phyloP scores from a whole-genome alignment of 2,797 vertebrate species.

The Glossophaga mutica region DNA sequence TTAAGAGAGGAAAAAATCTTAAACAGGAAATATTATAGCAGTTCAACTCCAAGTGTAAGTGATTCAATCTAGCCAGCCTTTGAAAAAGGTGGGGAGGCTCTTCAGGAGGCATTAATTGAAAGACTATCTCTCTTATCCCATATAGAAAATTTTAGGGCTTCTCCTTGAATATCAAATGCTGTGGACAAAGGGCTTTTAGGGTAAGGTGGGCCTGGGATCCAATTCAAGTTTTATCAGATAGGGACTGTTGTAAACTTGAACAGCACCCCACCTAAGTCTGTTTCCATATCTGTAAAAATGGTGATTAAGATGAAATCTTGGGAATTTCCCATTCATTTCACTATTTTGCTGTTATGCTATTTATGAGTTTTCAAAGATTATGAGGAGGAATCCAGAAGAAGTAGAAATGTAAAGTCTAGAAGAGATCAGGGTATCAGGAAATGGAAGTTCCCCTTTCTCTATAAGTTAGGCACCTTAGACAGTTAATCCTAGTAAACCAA shows the following conservation, averaged over 20 bases:
- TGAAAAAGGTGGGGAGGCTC: not conserved
- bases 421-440: not conserved
- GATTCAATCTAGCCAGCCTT: not conserved
- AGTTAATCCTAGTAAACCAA: not conserved
- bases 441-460: not conserved
- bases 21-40: slow-evolving; percentile 18
- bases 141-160: not conserved
- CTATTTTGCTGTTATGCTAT: not conserved
- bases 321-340: not conserved
- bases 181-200: not conserved
- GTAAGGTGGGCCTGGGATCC: not conserved
- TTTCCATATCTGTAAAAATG: not conserved
- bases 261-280: not conserved
- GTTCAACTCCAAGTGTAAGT: not conserved
- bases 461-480: not conserved
- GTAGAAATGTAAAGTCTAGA: not conserved
- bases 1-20: not conserved
- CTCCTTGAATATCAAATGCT: not conserved
- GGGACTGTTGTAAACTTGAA: not conserved
- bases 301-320: not conserved
- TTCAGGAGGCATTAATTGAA: not conserved
- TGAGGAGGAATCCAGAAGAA: not conserved
- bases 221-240: not conserved
- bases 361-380: not conserved
- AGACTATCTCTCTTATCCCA: not conserved